These are phyloP conservation scores for Antheraea pernyi DNA, from an alignment of 1,140 invertebrate genomes.

Conservation along the genomic window DNA sequence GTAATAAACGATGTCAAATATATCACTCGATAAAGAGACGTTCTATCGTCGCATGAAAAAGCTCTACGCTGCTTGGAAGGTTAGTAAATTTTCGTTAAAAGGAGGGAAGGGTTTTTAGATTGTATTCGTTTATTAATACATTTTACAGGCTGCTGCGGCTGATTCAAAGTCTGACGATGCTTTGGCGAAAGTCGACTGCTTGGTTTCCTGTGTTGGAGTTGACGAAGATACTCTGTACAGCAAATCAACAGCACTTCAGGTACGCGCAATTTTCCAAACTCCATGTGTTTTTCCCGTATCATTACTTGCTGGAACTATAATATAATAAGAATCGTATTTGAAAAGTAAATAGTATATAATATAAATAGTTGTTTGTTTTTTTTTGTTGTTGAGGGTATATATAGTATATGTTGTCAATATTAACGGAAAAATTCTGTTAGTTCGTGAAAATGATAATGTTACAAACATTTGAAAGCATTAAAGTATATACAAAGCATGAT, in stretches of 20 bases:
- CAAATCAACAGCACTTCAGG: slow-evolving; percentile 96
- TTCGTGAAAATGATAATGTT: too few relatives aligned
- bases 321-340: too few relatives aligned
- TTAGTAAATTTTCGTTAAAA: slow-evolving; percentile 48
- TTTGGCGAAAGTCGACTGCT: slow-evolving; percentile 93
- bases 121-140: slow-evolving; percentile 22
- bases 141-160: slow-evolving; percentile 84
- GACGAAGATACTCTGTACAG: slow-evolving; percentile 98
- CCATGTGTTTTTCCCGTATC: slow-evolving; percentile 35
- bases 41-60: slow-evolving; percentile 94
- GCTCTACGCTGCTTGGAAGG: slow-evolving; percentile 94
- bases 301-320: background rate
- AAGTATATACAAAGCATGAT: too few relatives aligned
- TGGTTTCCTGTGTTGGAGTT: slow-evolving; percentile 93
- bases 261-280: slow-evolving; percentile 62
- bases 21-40: slow-evolving; percentile 92
- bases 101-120: slow-evolving; percentile 30
- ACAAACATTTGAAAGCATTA: too few relatives aligned
- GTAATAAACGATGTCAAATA: slow-evolving; percentile 67
- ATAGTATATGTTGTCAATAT: too few relatives aligned
- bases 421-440: too few relatives aligned
- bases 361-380: too few relatives aligned
- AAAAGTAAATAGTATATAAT: too few relatives aligned
- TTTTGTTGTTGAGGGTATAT: too few relatives aligned
- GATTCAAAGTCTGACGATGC: slow-evolving; percentile 86